Conservation (phyloP, 1,140 invertebrate genomes). For the Solen grandis region DNA sequence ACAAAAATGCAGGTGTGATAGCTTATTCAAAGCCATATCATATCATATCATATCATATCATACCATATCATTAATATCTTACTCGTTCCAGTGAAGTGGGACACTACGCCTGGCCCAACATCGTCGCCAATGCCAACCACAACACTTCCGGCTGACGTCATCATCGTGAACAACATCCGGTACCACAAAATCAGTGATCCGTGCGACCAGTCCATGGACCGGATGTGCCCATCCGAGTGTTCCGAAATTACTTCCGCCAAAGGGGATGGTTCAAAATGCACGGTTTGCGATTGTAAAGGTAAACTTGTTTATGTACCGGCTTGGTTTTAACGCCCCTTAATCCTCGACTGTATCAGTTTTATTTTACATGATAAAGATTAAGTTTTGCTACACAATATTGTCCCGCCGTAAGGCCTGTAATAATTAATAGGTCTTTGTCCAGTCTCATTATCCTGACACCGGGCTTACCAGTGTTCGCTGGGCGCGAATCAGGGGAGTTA, state of each 20-base stretch:
- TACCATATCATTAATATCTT: background rate
- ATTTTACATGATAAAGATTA: no score
- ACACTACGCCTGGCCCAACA: constrained; percentile 2
- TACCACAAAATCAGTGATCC: constrained; percentile 45
- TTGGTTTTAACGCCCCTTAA: no score
- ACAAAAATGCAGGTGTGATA: background rate
- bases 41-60: background rate
- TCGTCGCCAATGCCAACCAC: background rate
- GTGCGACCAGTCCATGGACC: constrained; percentile 31
- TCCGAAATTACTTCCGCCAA: background rate
- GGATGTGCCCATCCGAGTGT: constrained; percentile 42
- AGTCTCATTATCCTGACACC: no score
- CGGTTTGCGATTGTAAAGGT: constrained; percentile 45
- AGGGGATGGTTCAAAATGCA: constrained; percentile 29
- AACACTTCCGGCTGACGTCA: constrained; percentile 20
- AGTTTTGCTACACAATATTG: no score
- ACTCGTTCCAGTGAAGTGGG: constrained; percentile 19
- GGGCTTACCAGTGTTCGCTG: no score
- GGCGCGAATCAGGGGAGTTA: no score
- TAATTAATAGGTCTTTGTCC: no score
- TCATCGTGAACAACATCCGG: constrained; percentile 42
- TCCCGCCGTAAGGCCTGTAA: no score
- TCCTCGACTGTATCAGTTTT: no score
- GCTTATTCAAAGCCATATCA: background rate
- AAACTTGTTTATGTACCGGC: no score